A percentile compares a stretch with the other conserved stretches of the same genome.
These are phyloP conservation scores for Tetheella fluctuosa DNA, from an alignment of 2,888 invertebrate genomes.

Conservation along the genomic window DNA sequence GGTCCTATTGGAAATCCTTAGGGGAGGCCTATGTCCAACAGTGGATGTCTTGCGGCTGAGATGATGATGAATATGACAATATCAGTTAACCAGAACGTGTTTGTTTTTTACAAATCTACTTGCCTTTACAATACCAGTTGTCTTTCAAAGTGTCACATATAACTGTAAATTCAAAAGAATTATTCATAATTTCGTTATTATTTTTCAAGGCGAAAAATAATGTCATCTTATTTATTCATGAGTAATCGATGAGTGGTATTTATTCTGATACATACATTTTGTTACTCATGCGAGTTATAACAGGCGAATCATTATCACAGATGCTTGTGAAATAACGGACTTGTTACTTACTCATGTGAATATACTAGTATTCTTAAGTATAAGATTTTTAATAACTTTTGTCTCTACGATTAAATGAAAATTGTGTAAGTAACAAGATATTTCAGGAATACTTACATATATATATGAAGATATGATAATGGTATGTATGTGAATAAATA, in stretches of 20 bases:
- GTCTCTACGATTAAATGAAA: neutral
- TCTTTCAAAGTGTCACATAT: no score
- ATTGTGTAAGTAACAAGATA: neutral
- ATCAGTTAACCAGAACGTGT: no score
- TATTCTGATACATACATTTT: conserved; percentile 34
- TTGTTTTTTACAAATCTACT: no score
- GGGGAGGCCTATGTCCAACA: no score
- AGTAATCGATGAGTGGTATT: conserved; percentile 40
- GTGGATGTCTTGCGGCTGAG: no score
- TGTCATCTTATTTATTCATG: conserved; percentile 12
- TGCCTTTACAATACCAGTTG: no score
- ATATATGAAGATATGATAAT: neutral
- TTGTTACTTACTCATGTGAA: conserved; percentile 14
- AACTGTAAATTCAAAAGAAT: no score
- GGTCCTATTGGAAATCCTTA: no score
- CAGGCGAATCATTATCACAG: conserved; percentile 24
- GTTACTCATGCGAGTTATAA: conserved; percentile 45
- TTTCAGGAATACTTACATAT: no score
- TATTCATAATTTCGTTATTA: conserved; percentile 16
- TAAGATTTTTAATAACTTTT: neutral
- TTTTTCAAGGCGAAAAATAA: conserved; percentile 14
- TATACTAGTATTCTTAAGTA: neutral
- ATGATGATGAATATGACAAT: no score
- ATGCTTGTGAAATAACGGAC: conserved; percentile 33
- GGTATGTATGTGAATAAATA: neutral